Base-by-base conservation (phyloP, 37 sponge, comb jelly and placozoan species). In the Dysidea cf. avara region DNA sequence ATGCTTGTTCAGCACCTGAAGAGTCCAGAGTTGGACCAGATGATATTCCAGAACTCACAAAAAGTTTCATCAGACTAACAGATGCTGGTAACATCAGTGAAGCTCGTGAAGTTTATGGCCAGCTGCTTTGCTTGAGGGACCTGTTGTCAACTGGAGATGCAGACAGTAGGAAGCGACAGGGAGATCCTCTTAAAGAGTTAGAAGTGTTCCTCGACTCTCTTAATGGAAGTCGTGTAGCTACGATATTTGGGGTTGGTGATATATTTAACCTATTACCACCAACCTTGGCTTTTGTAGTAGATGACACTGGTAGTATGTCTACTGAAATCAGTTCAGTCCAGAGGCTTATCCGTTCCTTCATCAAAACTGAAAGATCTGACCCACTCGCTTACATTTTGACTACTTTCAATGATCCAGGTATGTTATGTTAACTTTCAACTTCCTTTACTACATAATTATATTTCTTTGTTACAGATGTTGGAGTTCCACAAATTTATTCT, bases 341-440 rank as follows among this genome's bases (percentile, higher is more conserved):
- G 1, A n/a, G 33, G 33, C 17, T 71, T 26, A 71, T 71, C 38
- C 28, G 7, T 3, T 29, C 21, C 22, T 71, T 71, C 34, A 38
- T 71, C 21, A 34, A 53, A 4, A 33, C 21, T 30, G 36, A 53
- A 34, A 25, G 26, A 13, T 32, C 56, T 54, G 71, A 53, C 21
- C 57, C 57, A 5, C 30, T 56, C 9, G 38, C 53, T 54, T 71
- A 71, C 32, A 71, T 71, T 21, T 38, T 71, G n/a, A 71, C 71
- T 11, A 37, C 71, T 1, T 71, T 71, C 71, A 71, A 71, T 54
- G 71, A 71, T 53, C 71, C 71, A 53, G 39, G 71, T 71, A 53
- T 38, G 39, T 56, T 14, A 12, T 56, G 6, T 14, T 12, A 43
- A 43, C 9, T 12, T 43, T 43, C 7, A 5, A 5, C 5, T 9